A percentile compares a stretch with the other conserved stretches of the same genome.
phyloP scores from a whole-genome alignment of 2,113 vertebrate genomes.

The Indicator indicator region DNA sequence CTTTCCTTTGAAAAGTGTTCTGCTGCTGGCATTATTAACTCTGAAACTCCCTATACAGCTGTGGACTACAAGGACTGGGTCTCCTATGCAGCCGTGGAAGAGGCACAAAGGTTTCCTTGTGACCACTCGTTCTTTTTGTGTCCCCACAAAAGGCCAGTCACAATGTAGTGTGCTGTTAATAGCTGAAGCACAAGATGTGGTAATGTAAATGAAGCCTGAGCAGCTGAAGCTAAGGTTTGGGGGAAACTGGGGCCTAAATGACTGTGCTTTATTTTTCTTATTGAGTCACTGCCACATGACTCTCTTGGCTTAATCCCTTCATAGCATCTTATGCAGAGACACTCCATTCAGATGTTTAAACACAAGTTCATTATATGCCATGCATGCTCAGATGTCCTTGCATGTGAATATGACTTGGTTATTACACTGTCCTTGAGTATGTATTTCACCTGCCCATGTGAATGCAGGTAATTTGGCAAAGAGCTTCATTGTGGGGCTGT shows the following conservation, averaged over 20 bases:
- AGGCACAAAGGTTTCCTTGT: slow-evolving; percentile 71
- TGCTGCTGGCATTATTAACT: slow-evolving; percentile 63
- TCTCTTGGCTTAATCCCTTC: slow-evolving; percentile 51
- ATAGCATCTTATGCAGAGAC: slow-evolving; percentile 17
- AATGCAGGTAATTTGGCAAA: slow-evolving; percentile 7
- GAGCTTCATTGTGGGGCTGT: neutral
- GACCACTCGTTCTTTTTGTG: slow-evolving; percentile 65
- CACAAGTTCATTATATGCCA: slow-evolving; percentile 32
- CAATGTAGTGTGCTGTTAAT: slow-evolving; percentile 67
- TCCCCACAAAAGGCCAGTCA: slow-evolving; percentile 59
- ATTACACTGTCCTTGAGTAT: neutral
- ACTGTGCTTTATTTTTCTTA: slow-evolving; percentile 55
- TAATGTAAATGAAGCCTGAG: slow-evolving; percentile 68
- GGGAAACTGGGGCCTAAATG: slow-evolving; percentile 35
- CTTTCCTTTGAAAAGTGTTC: slow-evolving; percentile 64
- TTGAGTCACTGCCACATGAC: slow-evolving; percentile 57
- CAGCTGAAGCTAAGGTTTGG: slow-evolving; percentile 61
- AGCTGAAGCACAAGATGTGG: slow-evolving; percentile 60
- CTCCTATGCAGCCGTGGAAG: slow-evolving; percentile 39
- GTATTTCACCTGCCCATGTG: slow-evolving; percentile 4
- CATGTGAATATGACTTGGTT: slow-evolving; percentile 37
- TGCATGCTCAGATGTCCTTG: slow-evolving; percentile 23
- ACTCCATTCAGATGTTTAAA: slow-evolving; percentile 39
- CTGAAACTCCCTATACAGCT: slow-evolving; percentile 64
- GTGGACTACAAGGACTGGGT: slow-evolving; percentile 50